phyloP scores from a whole-genome alignment of 2,888 invertebrate species.

The Metalampra italica region DNA sequence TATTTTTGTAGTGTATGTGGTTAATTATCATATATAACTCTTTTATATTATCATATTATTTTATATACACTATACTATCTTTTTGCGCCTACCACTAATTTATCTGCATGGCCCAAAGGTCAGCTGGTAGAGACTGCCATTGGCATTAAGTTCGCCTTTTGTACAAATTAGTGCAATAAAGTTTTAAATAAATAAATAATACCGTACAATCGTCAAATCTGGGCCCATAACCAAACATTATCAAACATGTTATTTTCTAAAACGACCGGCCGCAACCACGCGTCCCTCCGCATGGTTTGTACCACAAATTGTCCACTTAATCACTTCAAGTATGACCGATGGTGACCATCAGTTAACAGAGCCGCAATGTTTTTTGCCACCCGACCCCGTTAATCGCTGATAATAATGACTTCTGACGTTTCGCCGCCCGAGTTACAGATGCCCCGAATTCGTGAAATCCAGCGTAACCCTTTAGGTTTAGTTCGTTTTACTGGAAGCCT shows the following conservation, averaged over 20 bases:
- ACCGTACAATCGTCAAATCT: too few relatives aligned
- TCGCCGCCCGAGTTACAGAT: conserved; percentile 23
- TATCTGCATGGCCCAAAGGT: too few relatives aligned
- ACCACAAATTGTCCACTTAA: conserved; percentile 53
- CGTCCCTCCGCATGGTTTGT: conserved; percentile 16
- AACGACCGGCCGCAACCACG: background rate
- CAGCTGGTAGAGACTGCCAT: too few relatives aligned
- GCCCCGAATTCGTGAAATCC: conserved; percentile 20
- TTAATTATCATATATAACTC: too few relatives aligned
- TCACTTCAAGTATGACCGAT: conserved; percentile 51
- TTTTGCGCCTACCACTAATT: too few relatives aligned
- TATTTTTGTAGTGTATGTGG: too few relatives aligned
- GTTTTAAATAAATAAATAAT: too few relatives aligned
- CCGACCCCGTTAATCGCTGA: conserved; percentile 43
- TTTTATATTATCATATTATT: too few relatives aligned
- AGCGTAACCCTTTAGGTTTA: conserved; percentile 4
- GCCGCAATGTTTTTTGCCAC: conserved; percentile 36
- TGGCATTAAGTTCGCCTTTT: too few relatives aligned
- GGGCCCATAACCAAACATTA: background rate
- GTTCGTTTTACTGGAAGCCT: background rate
- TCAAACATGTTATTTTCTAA: background rate
- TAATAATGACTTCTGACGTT: conserved; percentile 41
- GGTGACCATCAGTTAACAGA: conserved; percentile 38
- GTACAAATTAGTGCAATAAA: too few relatives aligned
- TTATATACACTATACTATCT: too few relatives aligned